phyloP scores from a whole-genome alignment of 1,140 invertebrate species.

The Ericerus pela region DNA sequence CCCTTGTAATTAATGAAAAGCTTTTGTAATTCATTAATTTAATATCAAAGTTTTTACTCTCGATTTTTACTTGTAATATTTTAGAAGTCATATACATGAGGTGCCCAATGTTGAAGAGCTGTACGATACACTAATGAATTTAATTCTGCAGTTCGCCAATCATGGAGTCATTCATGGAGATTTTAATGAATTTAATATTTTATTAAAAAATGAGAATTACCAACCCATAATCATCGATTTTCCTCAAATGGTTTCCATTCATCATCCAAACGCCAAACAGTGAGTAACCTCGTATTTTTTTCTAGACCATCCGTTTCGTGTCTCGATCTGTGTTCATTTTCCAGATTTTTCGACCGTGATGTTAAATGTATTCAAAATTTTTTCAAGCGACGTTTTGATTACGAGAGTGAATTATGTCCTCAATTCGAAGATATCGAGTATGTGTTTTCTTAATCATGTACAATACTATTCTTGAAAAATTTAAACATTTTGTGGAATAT shows the following conservation, averaged over 20 bases:
- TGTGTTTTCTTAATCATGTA: constrained; percentile 28
- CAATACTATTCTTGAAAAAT: too few relatives aligned
- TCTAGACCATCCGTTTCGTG: neutral
- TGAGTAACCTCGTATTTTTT: constrained; percentile 32
- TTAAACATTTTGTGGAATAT: too few relatives aligned
- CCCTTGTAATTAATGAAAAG: constrained; percentile 47
- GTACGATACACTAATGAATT: constrained; percentile 90
- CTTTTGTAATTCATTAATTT: too few relatives aligned
- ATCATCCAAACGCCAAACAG: constrained; percentile 81
- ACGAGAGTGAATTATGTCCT: constrained; percentile 78
- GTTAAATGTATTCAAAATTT: constrained; percentile 84
- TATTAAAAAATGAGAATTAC: constrained; percentile 58
- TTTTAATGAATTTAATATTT: constrained; percentile 98
- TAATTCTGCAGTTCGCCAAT: constrained; percentile 80
- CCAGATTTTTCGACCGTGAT: constrained; percentile 85
- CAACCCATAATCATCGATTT: constrained; percentile 91
- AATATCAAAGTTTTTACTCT: neutral
- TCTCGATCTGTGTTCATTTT: constrained; percentile 15
- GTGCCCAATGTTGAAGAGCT: constrained; percentile 60
- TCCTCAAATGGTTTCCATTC: constrained; percentile 96
- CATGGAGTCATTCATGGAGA: constrained; percentile 96
- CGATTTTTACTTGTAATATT: constrained; percentile 16
- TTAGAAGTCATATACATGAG: constrained; percentile 65
- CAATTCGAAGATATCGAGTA: constrained; percentile 61
- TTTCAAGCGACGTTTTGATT: constrained; percentile 80